phyloP scores from a whole-genome alignment of 2,113 vertebrate genomes.

The Oxyruncus cristatus region DNA sequence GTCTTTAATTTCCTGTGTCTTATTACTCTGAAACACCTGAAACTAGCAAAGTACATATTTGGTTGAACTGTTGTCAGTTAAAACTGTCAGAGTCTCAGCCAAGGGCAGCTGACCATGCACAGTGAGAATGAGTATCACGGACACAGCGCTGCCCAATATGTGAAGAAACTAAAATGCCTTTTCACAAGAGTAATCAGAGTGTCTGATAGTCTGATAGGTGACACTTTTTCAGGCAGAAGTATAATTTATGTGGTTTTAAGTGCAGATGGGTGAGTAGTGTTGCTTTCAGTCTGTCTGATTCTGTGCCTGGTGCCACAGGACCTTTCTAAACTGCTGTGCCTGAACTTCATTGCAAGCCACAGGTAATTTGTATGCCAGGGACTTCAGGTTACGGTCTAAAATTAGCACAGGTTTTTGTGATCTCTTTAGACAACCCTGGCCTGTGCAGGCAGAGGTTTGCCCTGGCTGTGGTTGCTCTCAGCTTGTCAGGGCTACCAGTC shows the following conservation, averaged over 20 bases:
- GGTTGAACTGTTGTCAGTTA: background rate
- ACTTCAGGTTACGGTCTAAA: background rate
- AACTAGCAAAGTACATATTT: background rate
- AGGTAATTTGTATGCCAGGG: background rate
- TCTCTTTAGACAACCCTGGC: background rate
- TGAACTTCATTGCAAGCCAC: background rate
- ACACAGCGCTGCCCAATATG: background rate
- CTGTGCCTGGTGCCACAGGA: background rate
- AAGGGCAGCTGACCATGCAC: background rate
- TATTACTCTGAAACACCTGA: background rate
- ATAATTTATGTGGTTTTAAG: background rate
- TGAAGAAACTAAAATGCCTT: background rate
- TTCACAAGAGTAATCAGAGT: background rate
- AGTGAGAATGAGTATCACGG: background rate
- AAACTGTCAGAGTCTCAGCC: background rate
- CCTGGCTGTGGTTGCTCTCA: background rate
- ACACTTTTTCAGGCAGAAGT: background rate
- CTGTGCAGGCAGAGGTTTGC: background rate
- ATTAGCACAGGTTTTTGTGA: background rate
- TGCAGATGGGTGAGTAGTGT: rapidly evolving
- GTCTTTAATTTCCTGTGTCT: background rate
- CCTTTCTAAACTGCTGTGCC: background rate
- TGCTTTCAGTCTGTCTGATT: background rate
- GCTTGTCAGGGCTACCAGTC: background rate
- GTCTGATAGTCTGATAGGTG: background rate